Evolutionary conservation across 2,113 vertebrate genomes (phyloP).

Genomic region (Ibidorhyncha struthersii): DNA sequence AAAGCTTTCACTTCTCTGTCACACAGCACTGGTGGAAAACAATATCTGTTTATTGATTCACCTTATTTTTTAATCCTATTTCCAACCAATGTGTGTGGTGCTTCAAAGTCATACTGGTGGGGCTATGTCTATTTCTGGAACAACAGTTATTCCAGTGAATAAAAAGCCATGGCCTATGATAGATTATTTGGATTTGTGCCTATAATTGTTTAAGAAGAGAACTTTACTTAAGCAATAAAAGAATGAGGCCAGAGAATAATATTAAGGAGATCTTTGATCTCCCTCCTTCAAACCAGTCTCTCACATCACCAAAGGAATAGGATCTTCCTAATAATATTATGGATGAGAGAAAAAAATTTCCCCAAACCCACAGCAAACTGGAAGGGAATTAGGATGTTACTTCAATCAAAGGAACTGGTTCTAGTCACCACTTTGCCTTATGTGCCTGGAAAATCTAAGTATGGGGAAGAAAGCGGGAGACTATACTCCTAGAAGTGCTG

Average conservation of each 20-base stretch:
- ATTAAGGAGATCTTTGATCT: constrained; percentile 40
- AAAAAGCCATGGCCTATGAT: not conserved
- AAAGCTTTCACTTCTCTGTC: constrained; percentile 35
- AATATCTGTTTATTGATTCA: constrained; percentile 38
- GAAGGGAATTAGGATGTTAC: not conserved
- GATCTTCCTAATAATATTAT: not conserved
- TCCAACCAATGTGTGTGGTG: not conserved
- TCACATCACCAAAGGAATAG: not conserved
- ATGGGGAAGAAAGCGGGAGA: not conserved
- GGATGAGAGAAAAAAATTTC: not conserved
- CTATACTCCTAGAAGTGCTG: not conserved
- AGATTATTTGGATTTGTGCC: constrained; percentile 20
- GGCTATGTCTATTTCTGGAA: constrained; percentile 38
- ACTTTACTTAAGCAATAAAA: constrained; percentile 9
- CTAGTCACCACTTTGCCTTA: not conserved
- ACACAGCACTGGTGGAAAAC: not conserved
- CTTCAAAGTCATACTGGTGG: constrained; percentile 9
- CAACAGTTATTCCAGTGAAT: not conserved
- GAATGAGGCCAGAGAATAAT: constrained; percentile 40
- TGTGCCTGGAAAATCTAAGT: not conserved
- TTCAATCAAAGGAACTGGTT: not conserved
- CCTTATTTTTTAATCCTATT: constrained; percentile 6
- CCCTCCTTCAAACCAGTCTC: not conserved
- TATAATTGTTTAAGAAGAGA: constrained; percentile 18
- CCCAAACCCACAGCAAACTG: not conserved